Percentiles rank a stretch among this genome's conserved stretches.
Evolutionary conservation across 2,888 invertebrate species (phyloP).

Genomic region (Platynereis dumerilii): DNA sequence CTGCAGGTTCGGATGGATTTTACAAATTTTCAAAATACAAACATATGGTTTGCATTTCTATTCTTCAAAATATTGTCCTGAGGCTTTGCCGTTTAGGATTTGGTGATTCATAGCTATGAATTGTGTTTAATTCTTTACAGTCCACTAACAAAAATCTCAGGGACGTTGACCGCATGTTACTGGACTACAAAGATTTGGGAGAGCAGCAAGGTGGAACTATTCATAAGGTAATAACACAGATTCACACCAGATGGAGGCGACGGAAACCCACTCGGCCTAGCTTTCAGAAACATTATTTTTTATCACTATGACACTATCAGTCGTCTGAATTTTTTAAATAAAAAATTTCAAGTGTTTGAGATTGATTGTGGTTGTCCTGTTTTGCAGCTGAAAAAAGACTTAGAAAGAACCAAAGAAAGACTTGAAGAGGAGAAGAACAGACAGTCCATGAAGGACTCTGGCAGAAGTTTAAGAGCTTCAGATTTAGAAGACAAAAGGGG

Average conservation of each 20-base stretch:
- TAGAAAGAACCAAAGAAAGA: constrained; percentile 49
- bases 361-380: too few species aligned
- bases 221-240: constrained; percentile 44
- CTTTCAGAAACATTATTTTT: too few species aligned
- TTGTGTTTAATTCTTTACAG: too few species aligned
- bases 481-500: constrained; percentile 25
- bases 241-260: background rate
- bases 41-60: background rate
- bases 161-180: constrained; percentile 54
- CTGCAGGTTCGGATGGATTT: background rate
- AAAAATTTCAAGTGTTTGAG: too few species aligned
- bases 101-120: too few species aligned
- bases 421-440: constrained; percentile 46
- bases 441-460: constrained; percentile 17
- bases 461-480: constrained; percentile 17
- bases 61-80: too few species aligned
- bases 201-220: constrained; percentile 48
- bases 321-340: too few species aligned
- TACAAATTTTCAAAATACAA: background rate
- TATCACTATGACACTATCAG: too few species aligned
- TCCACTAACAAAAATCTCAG: constrained; percentile 54
- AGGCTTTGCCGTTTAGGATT: too few species aligned
- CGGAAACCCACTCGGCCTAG: too few species aligned
- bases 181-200: constrained; percentile 50
- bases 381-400: constrained; percentile 49